These are phyloP conservation scores for Dryobota labecula DNA, from an alignment of 2,888 invertebrate species.

Conservation along the genomic window DNA sequence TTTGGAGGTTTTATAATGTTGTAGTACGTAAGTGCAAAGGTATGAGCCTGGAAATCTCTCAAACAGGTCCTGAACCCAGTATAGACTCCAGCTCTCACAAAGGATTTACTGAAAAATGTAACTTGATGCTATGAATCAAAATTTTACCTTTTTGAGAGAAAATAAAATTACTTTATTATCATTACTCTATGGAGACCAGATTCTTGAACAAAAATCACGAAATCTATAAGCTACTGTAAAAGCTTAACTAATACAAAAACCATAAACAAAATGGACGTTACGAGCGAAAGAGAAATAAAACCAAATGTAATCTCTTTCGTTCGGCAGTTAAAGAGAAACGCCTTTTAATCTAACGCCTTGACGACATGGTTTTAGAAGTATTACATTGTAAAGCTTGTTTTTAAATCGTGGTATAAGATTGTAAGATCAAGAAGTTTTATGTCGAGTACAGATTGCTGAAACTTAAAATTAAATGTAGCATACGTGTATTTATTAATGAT, in stretches of 20 bases:
- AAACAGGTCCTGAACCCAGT: no score
- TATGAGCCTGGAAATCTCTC: no score
- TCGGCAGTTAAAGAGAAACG: constrained; percentile 32
- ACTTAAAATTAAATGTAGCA: no score
- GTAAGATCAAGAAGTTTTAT: neutral
- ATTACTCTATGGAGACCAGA: no score
- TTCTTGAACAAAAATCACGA: neutral
- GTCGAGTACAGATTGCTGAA: neutral
- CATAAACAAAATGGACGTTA: constrained; percentile 38
- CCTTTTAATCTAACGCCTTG: constrained; percentile 39
- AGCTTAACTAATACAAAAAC: constrained; percentile 36
- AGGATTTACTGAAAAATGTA: no score
- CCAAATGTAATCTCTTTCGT: constrained; percentile 49
- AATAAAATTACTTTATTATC: no score
- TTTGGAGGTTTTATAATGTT: no score
- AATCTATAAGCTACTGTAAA: neutral
- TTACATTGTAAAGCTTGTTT: constrained; percentile 21
- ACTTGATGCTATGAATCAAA: no score
- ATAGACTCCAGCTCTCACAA: no score
- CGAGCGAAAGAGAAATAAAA: constrained; percentile 43
- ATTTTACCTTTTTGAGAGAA: no score
- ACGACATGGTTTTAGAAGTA: constrained; percentile 11
- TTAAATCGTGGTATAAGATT: constrained; percentile 19
- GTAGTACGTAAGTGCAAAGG: no score
- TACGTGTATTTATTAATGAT: no score